Evolutionary conservation across 2,797 vertebrate species (phyloP), one percentile per base, ranked within the genome.

Genomic region (Graptemys geographica): DNA sequence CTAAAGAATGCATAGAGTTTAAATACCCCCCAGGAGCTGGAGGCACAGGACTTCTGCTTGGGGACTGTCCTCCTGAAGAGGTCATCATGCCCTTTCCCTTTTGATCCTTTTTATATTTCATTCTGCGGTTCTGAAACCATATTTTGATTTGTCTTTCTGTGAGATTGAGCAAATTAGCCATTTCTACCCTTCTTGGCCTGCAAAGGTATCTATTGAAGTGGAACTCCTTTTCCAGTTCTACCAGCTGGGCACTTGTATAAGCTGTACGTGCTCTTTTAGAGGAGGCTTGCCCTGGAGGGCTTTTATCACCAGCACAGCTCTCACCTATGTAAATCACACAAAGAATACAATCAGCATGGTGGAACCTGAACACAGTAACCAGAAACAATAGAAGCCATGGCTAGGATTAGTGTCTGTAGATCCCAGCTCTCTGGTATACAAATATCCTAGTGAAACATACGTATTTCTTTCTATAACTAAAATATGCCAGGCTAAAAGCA

Each of bases 81-180:
- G 99, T 99, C 98, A 99, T 99, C 99, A 99, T 99, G 79, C 99
- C 99, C 83, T 99, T 99, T 79, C 99, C 99, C 97, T 99, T 99
- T 97, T 99, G 99, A 98, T 99, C 99, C 98, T 99, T 99, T 98
- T 99, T 99, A 98, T 99, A 99, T 95, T 99, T 99, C 99, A 99
- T 99, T 97, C 99, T 98, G 93, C 99, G 99, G 96, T 99, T 99
- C 98, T 99, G 99, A 98, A 99, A 99, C 99, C 99, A 99, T 97
- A 99, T 99, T 98, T 99, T 99, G 96, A 99, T 99, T 98, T 99
- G 99, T 98, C 99, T 99, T 97, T 99, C 99, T 2, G 99, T 99
- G 96, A 99, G 99, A 98, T 99, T 99, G 95, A 99, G 99, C 97
- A 99, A 97, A 97, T 99, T 99, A 82, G 99, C 99, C 99, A 99